Evolutionary conservation across 2,113 vertebrate species (phyloP).

Genomic region (Electrona antarctica): DNA sequence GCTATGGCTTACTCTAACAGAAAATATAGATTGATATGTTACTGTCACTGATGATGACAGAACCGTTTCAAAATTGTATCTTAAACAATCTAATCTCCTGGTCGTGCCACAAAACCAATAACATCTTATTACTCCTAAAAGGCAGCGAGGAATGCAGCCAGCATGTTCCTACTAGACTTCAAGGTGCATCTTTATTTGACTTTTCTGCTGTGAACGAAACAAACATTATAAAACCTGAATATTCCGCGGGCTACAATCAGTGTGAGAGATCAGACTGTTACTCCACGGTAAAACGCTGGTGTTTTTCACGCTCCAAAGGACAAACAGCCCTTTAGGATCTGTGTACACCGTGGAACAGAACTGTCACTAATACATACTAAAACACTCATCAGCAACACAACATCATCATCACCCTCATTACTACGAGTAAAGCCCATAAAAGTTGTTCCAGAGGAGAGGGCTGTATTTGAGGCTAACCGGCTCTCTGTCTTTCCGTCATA

Average conservation of each 20-base stretch:
- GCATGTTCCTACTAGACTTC: slow-evolving; percentile 51
- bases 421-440: slow-evolving; percentile 67
- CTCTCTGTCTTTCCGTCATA: slow-evolving; percentile 61
- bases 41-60: slow-evolving; percentile 34
- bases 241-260: slow-evolving; percentile 48
- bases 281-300: slow-evolving; percentile 50
- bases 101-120: slow-evolving; percentile 34
- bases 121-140: slow-evolving; percentile 20
- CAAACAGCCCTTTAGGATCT: slow-evolving; percentile 11
- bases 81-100: slow-evolving; percentile 35
- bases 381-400: slow-evolving; percentile 62
- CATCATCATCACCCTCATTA: slow-evolving; percentile 58
- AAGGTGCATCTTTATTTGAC: slow-evolving; percentile 40
- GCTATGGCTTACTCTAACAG: slow-evolving; percentile 5
- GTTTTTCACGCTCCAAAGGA: slow-evolving; percentile 28
- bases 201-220: slow-evolving; percentile 35
- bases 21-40: slow-evolving; percentile 41
- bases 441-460: slow-evolving; percentile 47
- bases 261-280: slow-evolving; percentile 41
- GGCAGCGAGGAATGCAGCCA: slow-evolving; percentile 39
- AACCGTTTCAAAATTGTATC: slow-evolving; percentile 23
- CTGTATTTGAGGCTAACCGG: slow-evolving; percentile 71
- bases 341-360: slow-evolving; percentile 33
- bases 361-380: slow-evolving; percentile 45
- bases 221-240: slow-evolving; percentile 47